Percentiles rank a stretch among this genome's conserved stretches.
Conservation (phyloP, 2,113 vertebrate species). For the Zosterops pallidus region DNA sequence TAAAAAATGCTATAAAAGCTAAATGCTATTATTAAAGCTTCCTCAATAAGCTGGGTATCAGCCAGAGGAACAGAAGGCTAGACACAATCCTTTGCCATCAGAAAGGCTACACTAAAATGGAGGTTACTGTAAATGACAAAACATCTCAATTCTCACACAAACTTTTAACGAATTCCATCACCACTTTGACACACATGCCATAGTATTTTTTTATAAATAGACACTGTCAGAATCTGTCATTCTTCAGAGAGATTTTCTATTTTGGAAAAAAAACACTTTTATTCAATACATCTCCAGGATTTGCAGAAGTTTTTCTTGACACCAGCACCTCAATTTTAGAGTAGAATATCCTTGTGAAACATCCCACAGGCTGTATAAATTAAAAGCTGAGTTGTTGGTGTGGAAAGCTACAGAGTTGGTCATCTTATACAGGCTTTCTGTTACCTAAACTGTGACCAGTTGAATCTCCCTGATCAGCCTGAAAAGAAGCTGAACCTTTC, state of each 20-base stretch:
- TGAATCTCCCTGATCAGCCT: not conserved
- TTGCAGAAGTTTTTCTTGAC: not conserved
- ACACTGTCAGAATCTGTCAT: not conserved
- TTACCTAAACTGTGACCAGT: not conserved
- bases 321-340: not conserved
- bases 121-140: slow-evolving; percentile 40
- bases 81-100: not conserved
- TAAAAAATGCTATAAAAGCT: slow-evolving; percentile 20
- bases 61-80: slow-evolving; percentile 26
- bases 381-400: not conserved
- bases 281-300: not conserved
- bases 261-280: not conserved
- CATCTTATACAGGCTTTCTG: not conserved
- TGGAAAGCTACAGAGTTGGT: not conserved
- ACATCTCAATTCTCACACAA: slow-evolving; percentile 7
- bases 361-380: not conserved
- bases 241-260: not conserved
- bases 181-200: not conserved
- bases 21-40: slow-evolving; percentile 35
- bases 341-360: not conserved
- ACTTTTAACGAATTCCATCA: slow-evolving; percentile 1
- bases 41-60: slow-evolving; percentile 12
- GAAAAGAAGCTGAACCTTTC: not conserved
- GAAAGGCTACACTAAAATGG: not conserved
- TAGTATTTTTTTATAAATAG: slow-evolving; percentile 3